A percentile compares a stretch with the other conserved stretches of the same genome.
Evolutionary conservation across 1,140 invertebrate genomes (phyloP).

Genomic region (Vollenhovia emeryi): DNA sequence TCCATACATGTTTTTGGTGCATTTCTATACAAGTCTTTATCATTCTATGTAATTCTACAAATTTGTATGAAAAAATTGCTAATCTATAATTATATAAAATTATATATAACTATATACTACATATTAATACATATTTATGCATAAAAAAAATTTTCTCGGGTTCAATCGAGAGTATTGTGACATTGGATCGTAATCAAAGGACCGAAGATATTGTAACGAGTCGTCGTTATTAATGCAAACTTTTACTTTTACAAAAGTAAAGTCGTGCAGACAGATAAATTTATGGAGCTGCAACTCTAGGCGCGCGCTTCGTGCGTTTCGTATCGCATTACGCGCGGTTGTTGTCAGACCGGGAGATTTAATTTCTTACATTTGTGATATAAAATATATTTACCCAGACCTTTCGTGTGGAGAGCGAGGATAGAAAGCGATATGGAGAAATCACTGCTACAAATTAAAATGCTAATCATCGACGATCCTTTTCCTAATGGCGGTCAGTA

Average conservation of each 20-base stretch:
- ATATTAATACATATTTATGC: no score
- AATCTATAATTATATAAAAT: no score
- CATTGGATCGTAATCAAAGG: background rate
- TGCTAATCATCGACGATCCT: constrained; percentile 28
- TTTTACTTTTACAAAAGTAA: constrained; percentile 31
- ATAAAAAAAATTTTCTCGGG: no score
- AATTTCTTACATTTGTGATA: constrained; percentile 6
- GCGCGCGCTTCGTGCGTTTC: background rate
- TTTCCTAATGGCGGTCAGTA: constrained; percentile 11
- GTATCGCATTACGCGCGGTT: background rate
- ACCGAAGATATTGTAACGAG: no score
- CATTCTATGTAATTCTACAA: no score
- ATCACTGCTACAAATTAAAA: constrained; percentile 14
- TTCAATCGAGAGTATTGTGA: background rate
- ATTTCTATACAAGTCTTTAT: no score
- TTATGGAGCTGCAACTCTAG: background rate
- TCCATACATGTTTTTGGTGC: no score
- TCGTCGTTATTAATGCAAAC: background rate
- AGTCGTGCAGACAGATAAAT: background rate
- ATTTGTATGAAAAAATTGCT: no score
- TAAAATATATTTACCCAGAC: constrained; percentile 6
- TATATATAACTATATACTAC: no score
- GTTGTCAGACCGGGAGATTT: background rate
- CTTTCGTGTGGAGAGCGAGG: constrained; percentile 10
- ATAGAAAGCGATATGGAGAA: constrained; percentile 50